Base-by-base conservation (phyloP, 2,113 vertebrate genomes). In the Indri indri region DNA sequence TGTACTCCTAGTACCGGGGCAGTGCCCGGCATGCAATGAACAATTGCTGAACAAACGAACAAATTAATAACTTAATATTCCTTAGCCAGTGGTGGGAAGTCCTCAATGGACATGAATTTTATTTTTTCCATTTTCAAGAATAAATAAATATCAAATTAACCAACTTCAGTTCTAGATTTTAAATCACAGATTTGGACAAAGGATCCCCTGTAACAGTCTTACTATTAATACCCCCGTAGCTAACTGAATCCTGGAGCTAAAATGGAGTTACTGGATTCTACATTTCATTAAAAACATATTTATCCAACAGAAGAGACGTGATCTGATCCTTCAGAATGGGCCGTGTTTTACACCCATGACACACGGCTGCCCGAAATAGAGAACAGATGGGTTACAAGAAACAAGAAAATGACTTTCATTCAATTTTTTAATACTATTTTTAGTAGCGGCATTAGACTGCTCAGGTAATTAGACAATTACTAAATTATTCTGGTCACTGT, bases 401-500 rank as follows among this genome's bases (percentile, higher is more conserved):
- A 40, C 74, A 92, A 96, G 96, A 98, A 98, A 98, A 98, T 50
- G 81, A 61, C 96, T 90, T 98, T 95, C 45, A 76, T 97, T 98
- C 98, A 96, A 98, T 98, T 98, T 98, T 96, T 98, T 98, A 98
- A 96, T 98, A 98, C 99, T 99, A 99, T 99, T 99, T 99, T 99
- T 99, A 99, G 99, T 98, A 96, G 88, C 86, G 73, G 98, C 98
- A 98, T 95, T 90, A 97, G 98, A 97, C 98, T 98, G 98, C 97
- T 98, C 98, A 97, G 99, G 99, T 99, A 99, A 99, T 99, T 99
- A 99, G 94, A 98, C 99, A 98, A 99, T 99, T 99, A 99, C 99
- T 99, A 99, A 99, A 99, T 99, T 99, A 99, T 98, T 98, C 98
- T 98, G 98, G 98, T 98, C 98, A 98, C 98, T 88, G 97, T 98